Evolutionary conservation across 2,113 vertebrate genomes (phyloP).

Genomic region (Todiramphus chloris): DNA sequence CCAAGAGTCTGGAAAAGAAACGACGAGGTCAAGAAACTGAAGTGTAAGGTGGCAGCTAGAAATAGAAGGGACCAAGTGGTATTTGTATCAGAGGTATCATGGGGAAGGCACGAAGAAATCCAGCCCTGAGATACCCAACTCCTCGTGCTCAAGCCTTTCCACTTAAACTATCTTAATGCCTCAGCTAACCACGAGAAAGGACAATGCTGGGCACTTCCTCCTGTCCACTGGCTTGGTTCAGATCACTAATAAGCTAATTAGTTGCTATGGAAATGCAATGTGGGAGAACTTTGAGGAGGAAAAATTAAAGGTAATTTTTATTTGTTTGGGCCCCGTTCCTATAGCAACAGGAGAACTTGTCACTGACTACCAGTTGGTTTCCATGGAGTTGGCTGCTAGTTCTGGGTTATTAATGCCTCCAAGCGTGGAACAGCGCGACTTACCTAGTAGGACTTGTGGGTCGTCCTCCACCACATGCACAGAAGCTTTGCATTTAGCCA

Average conservation of each 20-base stretch:
- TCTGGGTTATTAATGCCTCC: conserved; percentile 66
- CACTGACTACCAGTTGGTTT: conserved; percentile 58
- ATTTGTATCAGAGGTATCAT: background rate
- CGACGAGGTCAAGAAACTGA: background rate
- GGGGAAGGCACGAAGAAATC: conserved; percentile 15
- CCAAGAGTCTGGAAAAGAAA: background rate
- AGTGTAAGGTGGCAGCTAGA: background rate
- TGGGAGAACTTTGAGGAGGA: conserved; percentile 56
- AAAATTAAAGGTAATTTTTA: conserved; percentile 67
- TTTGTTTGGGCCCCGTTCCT: conserved; percentile 67
- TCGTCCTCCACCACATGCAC: background rate
- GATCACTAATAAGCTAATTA: conserved; percentile 56
- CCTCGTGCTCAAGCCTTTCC: background rate
- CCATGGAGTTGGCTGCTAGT: conserved; percentile 66
- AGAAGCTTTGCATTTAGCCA: background rate
- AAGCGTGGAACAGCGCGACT: background rate
- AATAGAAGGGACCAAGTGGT: conserved; percentile 1
- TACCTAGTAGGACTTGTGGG: conserved; percentile 1
- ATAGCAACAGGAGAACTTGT: conserved; percentile 63
- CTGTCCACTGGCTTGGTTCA: background rate
- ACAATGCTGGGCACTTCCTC: background rate
- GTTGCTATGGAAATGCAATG: conserved; percentile 67
- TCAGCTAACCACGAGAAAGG: fast-evolving
- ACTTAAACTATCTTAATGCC: background rate
- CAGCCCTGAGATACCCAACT: background rate